Conservation (phyloP, 1,140 invertebrate species). For the Ridgeia piscesae region DNA sequence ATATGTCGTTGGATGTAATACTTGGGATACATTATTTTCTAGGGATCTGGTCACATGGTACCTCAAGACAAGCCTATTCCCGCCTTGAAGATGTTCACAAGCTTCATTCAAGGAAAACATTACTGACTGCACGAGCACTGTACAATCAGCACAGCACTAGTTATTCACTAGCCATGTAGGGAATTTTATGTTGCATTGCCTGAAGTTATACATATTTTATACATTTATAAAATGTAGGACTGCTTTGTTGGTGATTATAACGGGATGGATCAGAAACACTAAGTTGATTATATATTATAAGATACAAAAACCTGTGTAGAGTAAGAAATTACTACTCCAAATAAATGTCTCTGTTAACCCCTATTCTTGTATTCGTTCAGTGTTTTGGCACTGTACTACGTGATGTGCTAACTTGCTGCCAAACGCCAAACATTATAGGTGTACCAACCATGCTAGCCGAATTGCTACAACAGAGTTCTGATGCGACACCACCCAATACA, state of each 20-base stretch:
- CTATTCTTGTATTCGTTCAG: not conserved
- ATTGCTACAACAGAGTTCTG: too few relatives aligned
- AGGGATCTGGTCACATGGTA: constrained; percentile 65
- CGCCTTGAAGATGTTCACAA: constrained; percentile 53
- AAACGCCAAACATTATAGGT: too few relatives aligned
- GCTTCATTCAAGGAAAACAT: constrained; percentile 37
- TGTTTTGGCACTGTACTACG: not conserved
- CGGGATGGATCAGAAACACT: not conserved
- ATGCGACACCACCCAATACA: too few relatives aligned
- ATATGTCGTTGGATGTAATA: too few relatives aligned
- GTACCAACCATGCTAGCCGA: too few relatives aligned
- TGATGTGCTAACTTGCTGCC: too few relatives aligned
- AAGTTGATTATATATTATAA: not conserved
- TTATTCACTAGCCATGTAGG: not conserved
- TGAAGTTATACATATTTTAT: not conserved
- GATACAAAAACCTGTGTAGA: not conserved
- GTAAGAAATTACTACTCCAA: not conserved
- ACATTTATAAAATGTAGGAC: not conserved
- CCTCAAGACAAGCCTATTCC: constrained; percentile 62
- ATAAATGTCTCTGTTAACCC: not conserved
- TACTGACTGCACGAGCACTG: constrained; percentile 12
- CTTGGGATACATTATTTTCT: constrained; percentile 19
- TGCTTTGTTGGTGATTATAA: not conserved
- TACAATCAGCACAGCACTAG: not conserved
- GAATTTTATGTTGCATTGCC: not conserved